Evolutionary conservation across 2,797 vertebrate species (phyloP).

Genomic region (Gymnopithys bicolor): DNA sequence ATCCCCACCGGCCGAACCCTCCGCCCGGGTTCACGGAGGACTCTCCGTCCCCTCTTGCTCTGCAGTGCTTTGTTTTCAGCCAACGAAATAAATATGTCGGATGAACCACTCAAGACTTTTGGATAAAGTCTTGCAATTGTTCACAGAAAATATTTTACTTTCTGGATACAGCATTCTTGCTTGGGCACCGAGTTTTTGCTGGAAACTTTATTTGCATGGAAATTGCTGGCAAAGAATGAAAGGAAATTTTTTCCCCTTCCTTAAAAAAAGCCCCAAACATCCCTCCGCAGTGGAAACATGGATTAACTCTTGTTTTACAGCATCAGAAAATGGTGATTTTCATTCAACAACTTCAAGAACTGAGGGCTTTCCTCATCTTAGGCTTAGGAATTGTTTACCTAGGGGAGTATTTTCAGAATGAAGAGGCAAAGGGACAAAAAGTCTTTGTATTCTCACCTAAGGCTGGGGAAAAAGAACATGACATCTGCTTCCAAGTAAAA

Average conservation of each 20-base stretch:
- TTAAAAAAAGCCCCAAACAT: neutral
- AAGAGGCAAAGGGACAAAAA: neutral
- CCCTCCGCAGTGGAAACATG: constrained; percentile 24
- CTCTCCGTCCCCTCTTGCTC: neutral
- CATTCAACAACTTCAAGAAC: neutral
- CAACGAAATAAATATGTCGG: neutral
- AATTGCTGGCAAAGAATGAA: constrained; percentile 64
- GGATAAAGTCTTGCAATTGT: constrained; percentile 46
- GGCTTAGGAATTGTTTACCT: neutral
- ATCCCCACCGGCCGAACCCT: neutral
- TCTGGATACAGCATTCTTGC: constrained; percentile 16
- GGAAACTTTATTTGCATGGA: constrained; percentile 61
- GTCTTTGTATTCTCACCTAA: neutral
- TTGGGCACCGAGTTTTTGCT: constrained; percentile 5
- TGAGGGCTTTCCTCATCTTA: neutral
- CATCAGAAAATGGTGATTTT: neutral
- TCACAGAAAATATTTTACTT: constrained; percentile 39
- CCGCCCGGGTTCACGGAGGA: neutral
- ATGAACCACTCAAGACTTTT: constrained; percentile 8
- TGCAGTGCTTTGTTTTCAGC: neutral
- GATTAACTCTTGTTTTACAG: constrained; percentile 50
- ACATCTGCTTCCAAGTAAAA: neutral
- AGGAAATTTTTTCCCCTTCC: neutral
- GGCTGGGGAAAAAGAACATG: neutral
- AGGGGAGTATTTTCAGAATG: neutral